phyloP scores from a whole-genome alignment of 1,140 invertebrate species.

The Micrasema minimum region DNA sequence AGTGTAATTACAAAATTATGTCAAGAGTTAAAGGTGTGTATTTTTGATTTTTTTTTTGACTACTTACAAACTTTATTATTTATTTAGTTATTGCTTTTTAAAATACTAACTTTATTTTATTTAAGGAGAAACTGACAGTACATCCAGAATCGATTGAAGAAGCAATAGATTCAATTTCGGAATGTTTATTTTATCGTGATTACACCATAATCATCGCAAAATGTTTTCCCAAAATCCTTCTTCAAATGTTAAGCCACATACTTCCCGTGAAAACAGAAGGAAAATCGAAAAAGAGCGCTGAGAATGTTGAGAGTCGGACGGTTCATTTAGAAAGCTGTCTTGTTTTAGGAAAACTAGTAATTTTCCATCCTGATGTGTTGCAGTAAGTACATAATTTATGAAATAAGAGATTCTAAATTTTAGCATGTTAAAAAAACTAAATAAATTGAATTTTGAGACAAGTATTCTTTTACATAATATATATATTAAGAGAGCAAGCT shows the following conservation, averaged over 20 bases:
- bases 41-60: conserved; percentile 33
- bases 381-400: no score
- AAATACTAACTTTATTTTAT: conserved; percentile 8
- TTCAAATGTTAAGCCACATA: conserved; percentile 56
- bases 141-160: conserved; percentile 23
- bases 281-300: conserved; percentile 26
- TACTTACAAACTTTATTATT: neutral
- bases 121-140: conserved; percentile 18
- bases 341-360: conserved; percentile 62
- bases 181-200: conserved; percentile 58
- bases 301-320: conserved; percentile 37
- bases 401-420: no score
- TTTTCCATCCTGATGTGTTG: conserved; percentile 66
- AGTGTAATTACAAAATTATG: conserved; percentile 11
- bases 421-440: no score
- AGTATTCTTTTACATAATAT: no score
- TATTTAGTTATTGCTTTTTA: conserved; percentile 3
- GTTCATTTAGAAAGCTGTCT: conserved; percentile 61
- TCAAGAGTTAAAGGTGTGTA: conserved; percentile 24
- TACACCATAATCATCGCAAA: conserved; percentile 58
- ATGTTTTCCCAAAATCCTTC: conserved; percentile 62
- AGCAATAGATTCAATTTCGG: conserved; percentile 55
- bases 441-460: no score
- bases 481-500: no score
- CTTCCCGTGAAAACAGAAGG: conserved; percentile 52